Percentiles rank a stretch among this genome's conserved stretches.
phyloP scores from a whole-genome alignment of 2,113 vertebrate genomes.

The Geococcyx californianus region DNA sequence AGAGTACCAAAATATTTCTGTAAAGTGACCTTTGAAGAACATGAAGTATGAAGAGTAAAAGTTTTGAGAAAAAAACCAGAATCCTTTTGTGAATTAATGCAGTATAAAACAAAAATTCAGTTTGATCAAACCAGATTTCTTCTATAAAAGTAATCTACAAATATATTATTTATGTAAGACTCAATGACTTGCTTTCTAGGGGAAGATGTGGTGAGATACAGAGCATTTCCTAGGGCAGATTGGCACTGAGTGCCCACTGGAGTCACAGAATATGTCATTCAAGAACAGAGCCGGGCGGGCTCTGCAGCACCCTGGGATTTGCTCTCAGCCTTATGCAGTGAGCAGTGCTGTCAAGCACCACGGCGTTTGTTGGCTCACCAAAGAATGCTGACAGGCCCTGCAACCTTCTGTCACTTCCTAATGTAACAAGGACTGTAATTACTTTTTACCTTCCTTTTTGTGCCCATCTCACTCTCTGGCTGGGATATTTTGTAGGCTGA shows the following conservation, averaged over 20 bases:
- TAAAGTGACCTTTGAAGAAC: not conserved
- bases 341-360: not conserved
- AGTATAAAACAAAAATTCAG: not conserved
- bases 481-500: rapidly evolving
- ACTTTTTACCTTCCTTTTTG: not conserved
- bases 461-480: rapidly evolving
- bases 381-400: not conserved
- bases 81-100: not conserved
- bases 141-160: not conserved
- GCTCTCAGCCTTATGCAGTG: not conserved
- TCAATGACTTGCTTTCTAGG: not conserved
- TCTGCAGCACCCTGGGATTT: not conserved
- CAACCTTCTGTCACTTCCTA: not conserved
- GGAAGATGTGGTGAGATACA: not conserved
- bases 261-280: rapidly evolving
- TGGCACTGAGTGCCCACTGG: rapidly evolving
- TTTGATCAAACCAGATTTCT: not conserved
- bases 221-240: not conserved
- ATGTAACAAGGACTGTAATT: not conserved
- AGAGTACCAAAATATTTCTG: conserved; percentile 23
- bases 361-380: not conserved
- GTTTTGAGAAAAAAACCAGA: not conserved
- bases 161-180: not conserved
- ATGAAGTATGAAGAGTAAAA: not conserved
- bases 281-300: not conserved